These are phyloP conservation scores for Phyllostomus hastatus DNA, from an alignment of 2,113 vertebrate species.

Conservation along the genomic window DNA sequence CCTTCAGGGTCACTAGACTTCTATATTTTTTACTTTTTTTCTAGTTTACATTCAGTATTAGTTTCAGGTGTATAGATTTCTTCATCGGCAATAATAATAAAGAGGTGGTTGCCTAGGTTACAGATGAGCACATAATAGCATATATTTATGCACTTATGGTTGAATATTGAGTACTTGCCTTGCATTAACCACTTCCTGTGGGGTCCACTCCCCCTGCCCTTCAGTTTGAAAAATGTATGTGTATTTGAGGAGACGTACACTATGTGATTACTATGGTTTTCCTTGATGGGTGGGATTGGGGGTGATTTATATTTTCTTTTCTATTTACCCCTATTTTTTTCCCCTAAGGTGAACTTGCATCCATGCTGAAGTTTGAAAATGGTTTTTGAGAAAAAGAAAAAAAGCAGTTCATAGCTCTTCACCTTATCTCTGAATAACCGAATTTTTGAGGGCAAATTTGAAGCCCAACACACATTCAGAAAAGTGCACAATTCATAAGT, in stretches of 20 bases:
- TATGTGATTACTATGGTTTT: neutral
- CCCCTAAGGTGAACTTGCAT: neutral
- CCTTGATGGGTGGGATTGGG: neutral
- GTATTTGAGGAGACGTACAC: neutral
- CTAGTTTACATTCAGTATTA: neutral
- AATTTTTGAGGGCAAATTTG: neutral
- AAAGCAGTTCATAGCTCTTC: neutral
- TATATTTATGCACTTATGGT: neutral
- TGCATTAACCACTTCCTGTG: neutral
- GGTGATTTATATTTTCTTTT: neutral
- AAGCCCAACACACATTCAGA: neutral
- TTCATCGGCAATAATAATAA: neutral
- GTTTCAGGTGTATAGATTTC: neutral
- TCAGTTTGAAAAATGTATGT: neutral
- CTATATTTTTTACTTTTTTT: neutral
- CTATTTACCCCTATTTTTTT: neutral
- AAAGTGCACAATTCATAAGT: neutral
- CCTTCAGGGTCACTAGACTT: neutral
- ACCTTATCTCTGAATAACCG: neutral
- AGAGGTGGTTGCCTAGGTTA: constrained; percentile 30
- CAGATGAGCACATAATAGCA: neutral
- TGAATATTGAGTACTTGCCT: neutral
- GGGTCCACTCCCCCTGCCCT: too few relatives aligned
- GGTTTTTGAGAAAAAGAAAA: neutral
- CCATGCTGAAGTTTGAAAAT: neutral